Conservation (phyloP, 1,140 invertebrate species). For the Drosophila funebris region DNA sequence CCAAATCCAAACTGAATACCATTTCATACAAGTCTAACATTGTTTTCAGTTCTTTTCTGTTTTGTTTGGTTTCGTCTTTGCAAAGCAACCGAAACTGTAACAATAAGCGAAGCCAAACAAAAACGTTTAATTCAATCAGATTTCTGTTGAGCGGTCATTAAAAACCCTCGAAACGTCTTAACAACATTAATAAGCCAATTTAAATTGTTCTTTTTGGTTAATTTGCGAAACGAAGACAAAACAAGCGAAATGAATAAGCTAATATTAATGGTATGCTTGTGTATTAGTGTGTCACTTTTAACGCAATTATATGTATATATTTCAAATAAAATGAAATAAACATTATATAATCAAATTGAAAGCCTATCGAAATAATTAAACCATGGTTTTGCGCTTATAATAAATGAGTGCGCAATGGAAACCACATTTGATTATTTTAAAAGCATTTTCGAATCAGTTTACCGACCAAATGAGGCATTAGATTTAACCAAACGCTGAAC, state of each 20-base stretch:
- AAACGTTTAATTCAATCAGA: slow-evolving; percentile 21
- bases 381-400: too few relatives aligned
- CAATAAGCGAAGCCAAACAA: background rate
- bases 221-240: background rate
- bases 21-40: background rate
- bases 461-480: too few relatives aligned
- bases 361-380: too few relatives aligned
- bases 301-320: too few relatives aligned
- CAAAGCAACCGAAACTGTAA: background rate
- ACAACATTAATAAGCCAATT: background rate
- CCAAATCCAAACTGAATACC: slow-evolving; percentile 13
- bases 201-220: background rate
- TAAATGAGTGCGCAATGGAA: too few relatives aligned
- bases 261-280: background rate
- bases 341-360: too few relatives aligned
- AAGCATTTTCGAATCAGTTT: too few relatives aligned
- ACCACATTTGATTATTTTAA: too few relatives aligned
- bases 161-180: slow-evolving; percentile 1
- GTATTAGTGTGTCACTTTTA: background rate
- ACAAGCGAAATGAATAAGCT: background rate
- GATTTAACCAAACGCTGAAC: too few relatives aligned
- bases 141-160: slow-evolving; percentile 11
- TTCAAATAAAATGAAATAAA: too few relatives aligned
- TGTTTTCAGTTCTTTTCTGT: background rate
- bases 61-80: too few relatives aligned